Evolutionary conservation across 2,797 vertebrate genomes (phyloP), one percentile per base, ranked within the genome.

Genomic region (Naso thynnoides): DNA sequence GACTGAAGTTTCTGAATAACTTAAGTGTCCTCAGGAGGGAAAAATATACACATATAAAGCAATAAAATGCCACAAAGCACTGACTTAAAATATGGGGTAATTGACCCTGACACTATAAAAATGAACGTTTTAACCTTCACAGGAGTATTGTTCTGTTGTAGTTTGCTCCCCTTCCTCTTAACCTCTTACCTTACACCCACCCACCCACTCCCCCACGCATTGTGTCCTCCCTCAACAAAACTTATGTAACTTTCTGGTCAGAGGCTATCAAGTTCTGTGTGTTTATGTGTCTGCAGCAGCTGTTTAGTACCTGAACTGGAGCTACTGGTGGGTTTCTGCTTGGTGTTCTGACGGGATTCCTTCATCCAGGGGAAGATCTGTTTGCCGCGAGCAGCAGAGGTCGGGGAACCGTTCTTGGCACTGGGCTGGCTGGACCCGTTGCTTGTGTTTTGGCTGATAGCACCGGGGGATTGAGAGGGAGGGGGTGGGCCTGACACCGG

Each of bases 361-460:
- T 99, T 99, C 98, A 99, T 99, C 98, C 98, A 99, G 0, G 98
- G 97, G 89, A 99, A 99, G 89, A 99, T 97, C 55, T 99, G 96
- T 88, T 99, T 99, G 90, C 93, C 96, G 87, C 95, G 95, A 79
- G 95, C 84, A 5, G 93, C 89, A 7, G 96, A 95, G 63, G 92
- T 92, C 81, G 96, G 96, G 0, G 97, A 97, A 87, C 94, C 94
- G 88, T 95, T 95, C 87, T 94, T 95, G 47, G 95, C 91, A 73
- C 95, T 95, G 88, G 96, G 95, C 89, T 94, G 93, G 88, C 89
- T 90, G 78, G 96, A 87, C 63, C 87, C 91, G 91, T 91, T 95
- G 94, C 94, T 96, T 81, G 95, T 91, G 94, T 96, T 97, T 91
- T 96, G 96, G 93, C 94, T 93, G 73, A 96, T 94, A 70, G 95